Conservation (phyloP, 1,140 invertebrate species). For the Kradibia gibbosae region DNA sequence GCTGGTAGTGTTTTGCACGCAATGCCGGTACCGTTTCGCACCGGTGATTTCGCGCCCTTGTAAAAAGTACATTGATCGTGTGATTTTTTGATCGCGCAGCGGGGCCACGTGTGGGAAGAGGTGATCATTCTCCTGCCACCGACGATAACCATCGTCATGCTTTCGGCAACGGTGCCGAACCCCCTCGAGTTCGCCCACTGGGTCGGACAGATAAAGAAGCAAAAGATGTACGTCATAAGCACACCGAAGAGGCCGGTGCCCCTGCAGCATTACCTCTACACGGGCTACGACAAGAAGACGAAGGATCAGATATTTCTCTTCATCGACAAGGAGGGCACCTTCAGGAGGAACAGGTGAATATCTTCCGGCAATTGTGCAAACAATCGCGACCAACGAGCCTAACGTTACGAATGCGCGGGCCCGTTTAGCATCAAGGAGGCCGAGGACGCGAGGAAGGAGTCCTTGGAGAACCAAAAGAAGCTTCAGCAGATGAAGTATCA, state of each 20-base stretch:
- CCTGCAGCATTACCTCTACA: slow-evolving; percentile 94
- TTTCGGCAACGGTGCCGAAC: slow-evolving; percentile 99
- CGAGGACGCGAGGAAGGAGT: slow-evolving; percentile 19
- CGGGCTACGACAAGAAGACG: slow-evolving; percentile 86
- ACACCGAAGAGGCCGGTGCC: slow-evolving; percentile 96
- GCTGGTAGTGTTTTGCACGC: too few relatives aligned
- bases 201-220: slow-evolving; percentile 94
- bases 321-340: slow-evolving; percentile 83
- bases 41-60: too few relatives aligned
- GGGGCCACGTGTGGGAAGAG: slow-evolving; percentile 99
- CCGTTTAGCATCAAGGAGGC: slow-evolving; percentile 36
- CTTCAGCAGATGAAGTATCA: slow-evolving; percentile 46
- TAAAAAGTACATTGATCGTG: too few relatives aligned
- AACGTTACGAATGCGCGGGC: not conserved
- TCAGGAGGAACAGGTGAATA: slow-evolving; percentile 79
- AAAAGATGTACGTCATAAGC: slow-evolving; percentile 95
- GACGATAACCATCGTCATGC: slow-evolving; percentile 96
- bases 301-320: slow-evolving; percentile 88
- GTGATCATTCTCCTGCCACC: slow-evolving; percentile 95
- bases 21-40: too few relatives aligned
- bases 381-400: too few relatives aligned
- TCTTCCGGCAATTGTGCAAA: too few relatives aligned
- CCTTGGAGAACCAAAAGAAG: slow-evolving; percentile 34
- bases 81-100: slow-evolving; percentile 70
- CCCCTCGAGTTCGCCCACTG: slow-evolving; percentile 97